Base-by-base conservation (phyloP, 2,888 invertebrate genomes). In the Trichopoda pennipes region DNA sequence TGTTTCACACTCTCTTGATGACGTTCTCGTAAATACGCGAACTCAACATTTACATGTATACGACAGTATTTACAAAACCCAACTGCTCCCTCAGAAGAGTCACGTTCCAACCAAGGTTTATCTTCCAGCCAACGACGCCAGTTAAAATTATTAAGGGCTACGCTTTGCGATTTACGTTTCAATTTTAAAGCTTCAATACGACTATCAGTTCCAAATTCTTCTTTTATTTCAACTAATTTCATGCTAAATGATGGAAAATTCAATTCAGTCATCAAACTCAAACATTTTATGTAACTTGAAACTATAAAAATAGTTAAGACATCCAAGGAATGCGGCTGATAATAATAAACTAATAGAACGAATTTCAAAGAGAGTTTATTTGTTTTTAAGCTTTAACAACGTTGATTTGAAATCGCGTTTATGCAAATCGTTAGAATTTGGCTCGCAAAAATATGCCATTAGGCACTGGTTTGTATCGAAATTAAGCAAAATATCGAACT, bases 31-130 rank as follows among this genome's bases (percentile, higher is more conserved):
- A 86, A 55, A 44, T 89, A 87, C 0, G 85, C 80, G 80, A 88
- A 89, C 69, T 90, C 89, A 0, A 89, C 87, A 35, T 88, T 87
- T 80, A 89, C 83, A 16, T 85, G 84, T 3, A 87, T 61, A 16
- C 84, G 85, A 72, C 89, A 89, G n/a, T 78, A 84, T 47, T 85
- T 88, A 80, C 89, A 89, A 10, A 75, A 60, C 0, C 90, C 89
- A 12, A 85, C 73, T 0, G 87, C 87, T 3, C 88, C 86, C 1
- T 82, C 84, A 0, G 81, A 7, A 2, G 86, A 81, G 0, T 82
- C 64, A 3, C 89, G 87, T 49, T 86, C 85, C 28, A 89, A 76
- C 89, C 89, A 89, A 0, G 81, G 55, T 51, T 87, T 87, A 12
- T 72, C 84, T 6, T 74, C 63, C 1, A 86, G 49, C 90, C 90